Percentiles rank a stretch among this genome's conserved stretches.
Conservation (phyloP, 2,797 vertebrate species). For the Mormyrops attenuatus region DNA sequence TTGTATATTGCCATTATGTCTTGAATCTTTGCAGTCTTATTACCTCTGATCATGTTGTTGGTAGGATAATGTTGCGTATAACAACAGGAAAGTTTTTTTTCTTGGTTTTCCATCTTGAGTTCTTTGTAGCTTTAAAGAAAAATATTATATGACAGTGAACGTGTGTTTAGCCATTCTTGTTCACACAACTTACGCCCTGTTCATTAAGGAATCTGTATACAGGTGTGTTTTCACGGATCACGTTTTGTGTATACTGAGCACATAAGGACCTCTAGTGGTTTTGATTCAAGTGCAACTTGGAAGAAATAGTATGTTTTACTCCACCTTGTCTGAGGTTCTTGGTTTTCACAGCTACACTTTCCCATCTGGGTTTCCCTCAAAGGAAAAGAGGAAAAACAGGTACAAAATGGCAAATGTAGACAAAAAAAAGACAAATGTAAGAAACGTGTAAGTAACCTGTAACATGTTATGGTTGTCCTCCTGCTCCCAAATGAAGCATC, state of each 20-base stretch:
- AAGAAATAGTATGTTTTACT: not conserved
- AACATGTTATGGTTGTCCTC: constrained; percentile 32
- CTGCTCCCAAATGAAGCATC: constrained; percentile 83
- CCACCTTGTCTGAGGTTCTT: constrained; percentile 25
- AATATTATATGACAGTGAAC: not conserved
- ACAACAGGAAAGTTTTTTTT: constrained; percentile 38
- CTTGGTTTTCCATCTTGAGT: constrained; percentile 26
- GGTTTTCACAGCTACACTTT: not conserved
- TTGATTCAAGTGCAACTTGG: not conserved
- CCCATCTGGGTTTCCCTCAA: not conserved
- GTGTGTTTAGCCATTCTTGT: not conserved
- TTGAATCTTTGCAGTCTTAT: not conserved
- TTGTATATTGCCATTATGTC: not conserved
- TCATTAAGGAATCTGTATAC: not conserved
- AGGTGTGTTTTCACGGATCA: not conserved
- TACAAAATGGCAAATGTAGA: not conserved
- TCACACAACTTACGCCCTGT: not conserved
- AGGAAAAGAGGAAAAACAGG: not conserved
- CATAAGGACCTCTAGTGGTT: not conserved
- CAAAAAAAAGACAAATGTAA: not conserved
- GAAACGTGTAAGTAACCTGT: constrained; percentile 45
- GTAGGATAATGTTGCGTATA: constrained; percentile 59
- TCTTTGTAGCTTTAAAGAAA: constrained; percentile 35
- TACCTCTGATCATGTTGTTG: constrained; percentile 76
- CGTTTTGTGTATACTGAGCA: not conserved